Evolutionary conservation across 2,888 invertebrate genomes (phyloP).

Genomic region (Euzophera pinguis): DNA sequence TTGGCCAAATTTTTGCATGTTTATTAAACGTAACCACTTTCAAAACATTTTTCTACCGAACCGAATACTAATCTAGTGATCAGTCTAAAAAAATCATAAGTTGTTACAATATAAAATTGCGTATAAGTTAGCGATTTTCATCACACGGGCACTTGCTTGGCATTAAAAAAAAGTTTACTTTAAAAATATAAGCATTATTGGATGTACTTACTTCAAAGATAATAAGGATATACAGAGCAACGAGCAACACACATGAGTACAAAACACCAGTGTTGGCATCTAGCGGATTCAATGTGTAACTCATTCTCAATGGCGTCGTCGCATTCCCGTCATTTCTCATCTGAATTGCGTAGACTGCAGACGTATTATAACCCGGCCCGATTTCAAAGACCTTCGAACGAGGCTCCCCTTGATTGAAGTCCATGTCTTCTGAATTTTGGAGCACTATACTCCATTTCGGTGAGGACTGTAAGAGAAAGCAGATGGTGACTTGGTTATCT

Average conservation of each 20-base stretch:
- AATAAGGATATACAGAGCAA: slow-evolving; percentile 88
- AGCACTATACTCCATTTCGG: slow-evolving; percentile 81
- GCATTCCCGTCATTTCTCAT: slow-evolving; percentile 37
- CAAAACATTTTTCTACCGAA: too few species aligned
- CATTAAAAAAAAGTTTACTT: too few species aligned
- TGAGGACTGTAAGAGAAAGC: slow-evolving; percentile 50
- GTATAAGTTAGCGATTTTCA: too few species aligned
- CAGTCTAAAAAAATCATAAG: too few species aligned
- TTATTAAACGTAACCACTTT: too few species aligned
- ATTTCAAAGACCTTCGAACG: slow-evolving; percentile 60
- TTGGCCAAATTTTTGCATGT: too few species aligned
- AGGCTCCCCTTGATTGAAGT: slow-evolving; percentile 74
- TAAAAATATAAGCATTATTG: not conserved
- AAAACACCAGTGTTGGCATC: not conserved
- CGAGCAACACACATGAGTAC: slow-evolving; percentile 85
- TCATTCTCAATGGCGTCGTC: slow-evolving; percentile 51
- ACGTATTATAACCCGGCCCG: slow-evolving; percentile 24
- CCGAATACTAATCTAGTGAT: too few species aligned
- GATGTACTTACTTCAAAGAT: slow-evolving; percentile 87
- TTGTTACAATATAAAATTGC: too few species aligned
- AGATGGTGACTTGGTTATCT: too few species aligned
- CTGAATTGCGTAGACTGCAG: slow-evolving; percentile 32
- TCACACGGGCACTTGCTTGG: too few species aligned
- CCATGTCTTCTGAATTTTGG: slow-evolving; percentile 78
- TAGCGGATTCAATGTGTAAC: slow-evolving; percentile 61